A percentile compares a stretch with the other conserved stretches of the same genome.
phyloP scores from a whole-genome alignment of 1,140 invertebrate species.

The Eupeodes corollae region DNA sequence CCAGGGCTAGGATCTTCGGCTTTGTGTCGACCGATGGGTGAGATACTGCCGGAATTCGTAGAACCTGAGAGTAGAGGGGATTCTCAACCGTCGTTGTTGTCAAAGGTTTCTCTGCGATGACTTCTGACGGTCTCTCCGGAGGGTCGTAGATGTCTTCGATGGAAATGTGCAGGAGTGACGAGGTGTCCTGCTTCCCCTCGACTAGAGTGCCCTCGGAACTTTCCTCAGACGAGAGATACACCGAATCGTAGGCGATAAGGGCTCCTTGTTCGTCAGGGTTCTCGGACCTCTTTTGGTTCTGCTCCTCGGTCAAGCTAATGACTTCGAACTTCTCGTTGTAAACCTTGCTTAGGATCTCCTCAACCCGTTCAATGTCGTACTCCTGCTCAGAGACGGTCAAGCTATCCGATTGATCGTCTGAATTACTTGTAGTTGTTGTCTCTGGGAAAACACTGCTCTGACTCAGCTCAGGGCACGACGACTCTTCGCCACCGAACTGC shows the following conservation, averaged over 20 bases:
- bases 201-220: conserved; percentile 32
- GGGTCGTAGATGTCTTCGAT: conserved; percentile 32
- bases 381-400: conserved; percentile 30
- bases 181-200: conserved; percentile 19
- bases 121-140: conserved; percentile 11
- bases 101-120: background rate
- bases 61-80: conserved; percentile 23
- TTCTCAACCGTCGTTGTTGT: conserved; percentile 3
- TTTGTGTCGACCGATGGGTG: conserved; percentile 20
- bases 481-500: conserved; percentile 3
- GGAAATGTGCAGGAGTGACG: conserved; percentile 25
- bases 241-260: conserved; percentile 35
- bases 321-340: conserved; percentile 24
- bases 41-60: conserved; percentile 11
- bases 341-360: conserved; percentile 25
- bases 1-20: conserved; percentile 25
- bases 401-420: conserved; percentile 28
- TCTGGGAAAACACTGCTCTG: conserved; percentile 33
- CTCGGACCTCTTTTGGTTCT: conserved; percentile 6
- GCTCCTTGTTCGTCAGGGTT: conserved; percentile 2
- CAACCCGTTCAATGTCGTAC: conserved; percentile 27
- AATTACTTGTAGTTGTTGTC: conserved; percentile 30
- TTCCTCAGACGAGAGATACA: conserved; percentile 34
- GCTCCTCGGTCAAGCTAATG: conserved; percentile 28
- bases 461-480: conserved; percentile 33